Evolutionary conservation across 2,888 invertebrate genomes (phyloP).

Genomic region (Drosophila emarginata): DNA sequence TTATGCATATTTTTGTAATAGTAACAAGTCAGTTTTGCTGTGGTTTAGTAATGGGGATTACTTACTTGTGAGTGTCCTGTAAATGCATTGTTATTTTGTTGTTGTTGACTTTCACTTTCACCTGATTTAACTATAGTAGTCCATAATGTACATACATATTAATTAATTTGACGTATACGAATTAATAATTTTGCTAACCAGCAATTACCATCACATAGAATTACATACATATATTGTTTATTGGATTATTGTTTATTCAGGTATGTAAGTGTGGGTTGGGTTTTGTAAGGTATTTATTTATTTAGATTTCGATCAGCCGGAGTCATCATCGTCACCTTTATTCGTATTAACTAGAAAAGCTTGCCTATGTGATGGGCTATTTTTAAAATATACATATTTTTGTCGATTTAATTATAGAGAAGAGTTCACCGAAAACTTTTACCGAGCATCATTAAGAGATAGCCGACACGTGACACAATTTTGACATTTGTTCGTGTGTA

Average conservation of each 20-base stretch:
- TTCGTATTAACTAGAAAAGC: slow-evolving; percentile 19
- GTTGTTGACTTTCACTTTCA: slow-evolving; percentile 7
- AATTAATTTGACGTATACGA: too few species aligned
- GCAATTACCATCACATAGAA: neutral
- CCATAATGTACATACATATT: neutral
- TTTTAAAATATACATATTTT: slow-evolving; percentile 51
- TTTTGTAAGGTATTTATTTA: slow-evolving; percentile 10
- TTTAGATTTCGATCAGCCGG: slow-evolving; percentile 7
- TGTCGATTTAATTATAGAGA: slow-evolving; percentile 44
- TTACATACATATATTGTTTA: slow-evolving; percentile 9
- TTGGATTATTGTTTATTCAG: neutral
- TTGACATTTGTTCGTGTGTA: slow-evolving; percentile 4
- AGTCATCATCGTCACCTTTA: slow-evolving; percentile 18
- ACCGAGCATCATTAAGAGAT: slow-evolving; percentile 26
- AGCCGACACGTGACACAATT: slow-evolving; percentile 46
- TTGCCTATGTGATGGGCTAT: slow-evolving; percentile 39
- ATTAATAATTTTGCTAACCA: too few species aligned
- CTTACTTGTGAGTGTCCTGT: slow-evolving; percentile 59
- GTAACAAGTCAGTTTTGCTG: too few species aligned
- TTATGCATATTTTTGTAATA: too few species aligned
- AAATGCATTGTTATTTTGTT: slow-evolving; percentile 54
- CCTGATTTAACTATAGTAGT: neutral
- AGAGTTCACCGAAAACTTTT: slow-evolving; percentile 28
- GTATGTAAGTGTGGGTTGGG: neutral
- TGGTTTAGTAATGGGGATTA: neutral